Evolutionary conservation across 2,797 vertebrate genomes (phyloP), one percentile per base, ranked within the genome.

Genomic region (Yasuhikotakia modesta): DNA sequence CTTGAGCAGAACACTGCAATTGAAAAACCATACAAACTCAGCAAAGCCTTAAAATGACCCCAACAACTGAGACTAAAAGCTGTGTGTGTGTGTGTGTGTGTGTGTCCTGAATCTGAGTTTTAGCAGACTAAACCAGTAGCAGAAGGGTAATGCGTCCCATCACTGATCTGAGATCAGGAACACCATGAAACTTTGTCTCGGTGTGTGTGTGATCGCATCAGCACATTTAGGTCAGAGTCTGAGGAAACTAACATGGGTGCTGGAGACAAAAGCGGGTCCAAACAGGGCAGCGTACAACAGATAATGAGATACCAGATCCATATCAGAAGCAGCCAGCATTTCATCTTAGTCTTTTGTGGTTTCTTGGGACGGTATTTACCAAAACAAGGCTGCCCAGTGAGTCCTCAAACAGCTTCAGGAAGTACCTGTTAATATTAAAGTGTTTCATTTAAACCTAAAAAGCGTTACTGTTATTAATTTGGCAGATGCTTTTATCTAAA

Each of bases 281-380:
- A 85, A 85, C 88, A 86, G 78, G 84, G 83, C 82, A 79, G 63
- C 69, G 72, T 67, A 4, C 17, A 24, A 80, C 63, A 76, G 76
- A 74, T 61, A 60, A 81, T 8, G 75, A 55, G 64, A 76, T 79
- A 84, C 79, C 14, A 75, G 60, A 73, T 53, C 48, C 74, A 32
- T 84, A 86, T 77, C 58, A 16, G 35, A 50, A 57, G 58, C 30
- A 45, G 45, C 80, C 80, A 61, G 73, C 76, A 71, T 79, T 64
- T 46, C n/a, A n/a, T 78, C 30, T 57, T 27, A 5, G 7, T 70
- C 11, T 43, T 55, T 78, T 78, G 22, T 70, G 35, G 39, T 68
- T 21, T 8, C 22, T 16, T 30, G 12, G 39, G 35, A 27, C 43
- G 22, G 7, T 48, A 21, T 32, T 14, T 24, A 11, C 11, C 13